These are phyloP conservation scores for Acanthochromis polyacanthus DNA, from an alignment of 2,113 vertebrate species.

Conservation along the genomic window DNA sequence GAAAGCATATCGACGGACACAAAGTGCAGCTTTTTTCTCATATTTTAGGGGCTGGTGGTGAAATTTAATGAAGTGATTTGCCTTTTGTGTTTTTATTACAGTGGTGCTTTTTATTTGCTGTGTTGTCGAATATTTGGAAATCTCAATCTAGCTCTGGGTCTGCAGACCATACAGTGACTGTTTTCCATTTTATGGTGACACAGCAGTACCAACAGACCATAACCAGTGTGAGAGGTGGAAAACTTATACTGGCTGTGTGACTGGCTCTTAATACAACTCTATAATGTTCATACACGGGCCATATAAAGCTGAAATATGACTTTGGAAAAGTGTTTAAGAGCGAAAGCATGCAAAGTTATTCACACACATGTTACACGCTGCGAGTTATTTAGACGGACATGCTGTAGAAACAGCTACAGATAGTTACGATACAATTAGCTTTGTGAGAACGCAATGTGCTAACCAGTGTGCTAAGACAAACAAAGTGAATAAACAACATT, in stretches of 20 bases:
- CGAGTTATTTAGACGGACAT: not conserved
- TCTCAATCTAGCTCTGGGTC: conserved; percentile 39
- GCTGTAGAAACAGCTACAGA: not conserved
- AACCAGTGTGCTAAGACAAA: conserved; percentile 22
- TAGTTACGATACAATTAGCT: conserved; percentile 15
- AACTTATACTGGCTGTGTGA: conserved; percentile 18
- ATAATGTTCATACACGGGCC: conserved; percentile 54
- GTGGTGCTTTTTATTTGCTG: conserved; percentile 56
- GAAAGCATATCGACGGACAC: conserved; percentile 24
- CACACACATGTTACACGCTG: not conserved
- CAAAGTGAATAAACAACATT: conserved; percentile 58
- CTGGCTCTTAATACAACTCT: conserved; percentile 25
- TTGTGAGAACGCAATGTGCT: conserved; percentile 23
- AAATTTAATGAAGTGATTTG: conserved; percentile 69
- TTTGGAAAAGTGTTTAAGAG: conserved; percentile 37
- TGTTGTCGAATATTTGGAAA: conserved; percentile 57
- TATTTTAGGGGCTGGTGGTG: conserved; percentile 47
- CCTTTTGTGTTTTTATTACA: conserved; percentile 69
- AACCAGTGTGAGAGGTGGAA: conserved; percentile 42
- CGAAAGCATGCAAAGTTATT: not conserved
- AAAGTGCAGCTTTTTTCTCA: conserved; percentile 19
- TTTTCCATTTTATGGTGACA: conserved; percentile 45
- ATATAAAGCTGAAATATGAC: conserved; percentile 47
- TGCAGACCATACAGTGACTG: conserved; percentile 4
- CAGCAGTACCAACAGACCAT: conserved; percentile 45